Evolutionary conservation across 2,888 invertebrate genomes (phyloP), one percentile per base, ranked within the genome.

Genomic region (Byasa hedistus): DNA sequence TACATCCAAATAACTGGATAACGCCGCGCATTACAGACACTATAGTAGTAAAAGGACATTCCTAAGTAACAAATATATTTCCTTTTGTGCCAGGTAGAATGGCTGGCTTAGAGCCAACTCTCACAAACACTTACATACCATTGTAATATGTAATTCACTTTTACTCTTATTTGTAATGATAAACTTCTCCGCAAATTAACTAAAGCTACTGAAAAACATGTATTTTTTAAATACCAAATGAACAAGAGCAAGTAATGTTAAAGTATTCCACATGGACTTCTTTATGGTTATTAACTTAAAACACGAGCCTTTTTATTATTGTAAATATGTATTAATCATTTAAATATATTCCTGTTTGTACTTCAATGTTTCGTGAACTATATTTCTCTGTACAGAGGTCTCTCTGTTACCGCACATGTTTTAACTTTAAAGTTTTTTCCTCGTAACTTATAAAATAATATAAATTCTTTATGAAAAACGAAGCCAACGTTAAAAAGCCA

Each of bases 61-160:
- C 57, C 27, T 21, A 36, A 39, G 58, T 54, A 54, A 63, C 66
- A 63, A 56, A 66, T 66, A 55, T 67, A 48, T 62, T 63, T 60
- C 51, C 63, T 56, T 67, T 67, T 63, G 62, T 60, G 23, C 3
- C 63, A 63, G 66, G 59, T 59, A 60, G 55, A 62, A 54, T 36
- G 54, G 27, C 56, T 67, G 66, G 63, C 66, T n/a, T 44, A 21
- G 39, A 56, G 67, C 67, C 67, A 67, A 60, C 44, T 21, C 32
- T 4, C 60, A 44, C 61, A 58, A 61, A 56, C 59, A 54, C 59
- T 55, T 32, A 23, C 12, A 24, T 52, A 36, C 58, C 23, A 52
- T 54, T 54, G 36, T 64, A 54, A 64, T 48, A 54, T 39, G 52
- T 58, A 24, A 59, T 52, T 64, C 58, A 58, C 59, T 55, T 54